Base-by-base conservation (phyloP, 2,113 vertebrate genomes). In the Apodemus sylvaticus region DNA sequence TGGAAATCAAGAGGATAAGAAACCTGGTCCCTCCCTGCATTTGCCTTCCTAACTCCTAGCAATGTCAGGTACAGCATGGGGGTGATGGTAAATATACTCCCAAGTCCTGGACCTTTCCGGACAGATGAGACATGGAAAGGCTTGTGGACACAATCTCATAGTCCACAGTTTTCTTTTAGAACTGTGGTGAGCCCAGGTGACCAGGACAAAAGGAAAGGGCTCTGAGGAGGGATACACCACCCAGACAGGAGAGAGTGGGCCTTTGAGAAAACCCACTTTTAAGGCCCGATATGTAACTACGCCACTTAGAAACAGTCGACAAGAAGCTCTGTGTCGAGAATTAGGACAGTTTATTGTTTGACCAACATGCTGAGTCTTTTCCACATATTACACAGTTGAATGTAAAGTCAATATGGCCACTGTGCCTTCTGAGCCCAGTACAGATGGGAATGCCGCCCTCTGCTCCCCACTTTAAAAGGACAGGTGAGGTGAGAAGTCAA, bases 291-390 rank as follows among this genome's bases (percentile, higher is more conserved):
- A 19, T 45, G 26, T 11, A 64, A 70, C 0, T 31, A 13, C 5
- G n/a, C 55, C 82, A 24, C 71, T 78, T 58, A 96, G 83, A 95
- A 87, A 97, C 3, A 91, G 31, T 9, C 91, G 34, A 95, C 97
- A 85, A 58, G 93, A 95, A 55, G 51, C 95, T 66, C 68, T 62
- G 48, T 93, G 93, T 96, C 95, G 94, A 98, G 97, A 98, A 96
- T 96, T 94, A 97, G 96, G 93, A 96, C 97, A 97, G 92, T 98
- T 98, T 98, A 98, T 98, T 98, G 97, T 97, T 97, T 91, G 95
- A 98, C 95, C 97, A 98, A 98, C 97, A 98, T 97, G 97, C 97
- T 97, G 96, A 97, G 89, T 96, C 97, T 97, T 91, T 96, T 96
- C 97, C 96, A 97, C 97, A 93, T 96, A 97, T 96, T 97, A 97